Conservation (phyloP, 2,113 vertebrate genomes). For the Heliornis fulica region DNA sequence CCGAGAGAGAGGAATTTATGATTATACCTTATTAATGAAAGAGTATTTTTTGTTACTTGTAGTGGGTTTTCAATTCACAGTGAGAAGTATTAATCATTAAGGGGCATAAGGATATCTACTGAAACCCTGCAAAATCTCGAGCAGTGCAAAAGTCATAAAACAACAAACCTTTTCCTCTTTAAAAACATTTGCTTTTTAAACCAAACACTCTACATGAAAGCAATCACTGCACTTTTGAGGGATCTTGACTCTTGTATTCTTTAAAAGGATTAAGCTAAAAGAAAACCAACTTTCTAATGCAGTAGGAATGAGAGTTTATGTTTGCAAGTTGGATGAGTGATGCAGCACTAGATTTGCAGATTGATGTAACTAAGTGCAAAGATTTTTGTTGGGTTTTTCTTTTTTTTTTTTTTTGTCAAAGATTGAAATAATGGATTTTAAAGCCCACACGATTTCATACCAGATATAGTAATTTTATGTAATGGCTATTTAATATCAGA, state of each 20-base stretch:
- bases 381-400: background rate
- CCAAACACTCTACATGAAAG: background rate
- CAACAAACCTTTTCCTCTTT: background rate
- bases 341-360: background rate
- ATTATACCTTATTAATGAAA: constrained; percentile 56
- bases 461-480: background rate
- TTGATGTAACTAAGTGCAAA: background rate
- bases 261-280: constrained; percentile 33
- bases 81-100: constrained; percentile 43
- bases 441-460: background rate
- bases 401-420: background rate
- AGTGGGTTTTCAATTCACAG: constrained; percentile 31
- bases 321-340: background rate
- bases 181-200: background rate
- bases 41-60: constrained; percentile 40
- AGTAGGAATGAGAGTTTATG: background rate
- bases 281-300: constrained; percentile 26
- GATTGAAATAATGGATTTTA: background rate
- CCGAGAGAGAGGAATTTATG: constrained; percentile 44
- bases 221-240: background rate
- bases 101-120: constrained; percentile 31
- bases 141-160: background rate
- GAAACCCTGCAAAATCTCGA: constrained; percentile 38
- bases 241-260: constrained; percentile 22
- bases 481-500: background rate